phyloP scores from a whole-genome alignment of 2,113 vertebrate species.

The Pantherophis guttatus region DNA sequence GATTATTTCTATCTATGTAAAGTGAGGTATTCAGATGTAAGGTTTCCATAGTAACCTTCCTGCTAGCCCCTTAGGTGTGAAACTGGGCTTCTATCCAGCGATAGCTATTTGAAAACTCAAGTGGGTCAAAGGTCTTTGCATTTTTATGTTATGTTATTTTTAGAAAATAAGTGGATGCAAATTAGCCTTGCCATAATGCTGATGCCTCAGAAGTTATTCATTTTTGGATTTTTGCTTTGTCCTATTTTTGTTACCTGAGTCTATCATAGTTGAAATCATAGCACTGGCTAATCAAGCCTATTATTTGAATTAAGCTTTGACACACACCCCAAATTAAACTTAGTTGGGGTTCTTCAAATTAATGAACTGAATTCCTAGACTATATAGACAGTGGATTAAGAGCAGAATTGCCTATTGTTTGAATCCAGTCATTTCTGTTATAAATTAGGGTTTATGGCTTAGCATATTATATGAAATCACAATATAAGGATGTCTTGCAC shows the following conservation, averaged over 20 bases:
- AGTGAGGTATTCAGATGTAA: constrained; percentile 50
- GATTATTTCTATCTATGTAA: constrained; percentile 41
- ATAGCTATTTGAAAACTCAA: constrained; percentile 48
- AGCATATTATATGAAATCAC: background rate
- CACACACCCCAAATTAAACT: background rate
- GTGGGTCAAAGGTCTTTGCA: constrained; percentile 45
- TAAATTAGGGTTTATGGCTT: background rate
- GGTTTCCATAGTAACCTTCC: constrained; percentile 67
- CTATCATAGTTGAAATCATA: background rate
- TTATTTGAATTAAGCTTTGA: background rate
- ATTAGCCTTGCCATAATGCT: constrained; percentile 5
- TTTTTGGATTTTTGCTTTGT: constrained; percentile 2
- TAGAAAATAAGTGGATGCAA: background rate
- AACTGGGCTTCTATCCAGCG: constrained; percentile 51
- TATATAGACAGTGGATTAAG: background rate
- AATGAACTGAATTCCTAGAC: background rate
- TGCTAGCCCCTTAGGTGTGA: constrained; percentile 55
- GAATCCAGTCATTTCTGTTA: background rate
- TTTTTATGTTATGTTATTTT: constrained; percentile 37
- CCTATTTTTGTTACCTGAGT: background rate
- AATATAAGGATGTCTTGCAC: background rate
- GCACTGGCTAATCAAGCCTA: background rate
- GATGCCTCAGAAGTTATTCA: constrained; percentile 15
- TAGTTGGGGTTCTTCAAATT: background rate
- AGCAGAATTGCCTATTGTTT: background rate